Evolutionary conservation across 1,140 invertebrate species (phyloP).

Genomic region (Drosophila kohkoa): DNA sequence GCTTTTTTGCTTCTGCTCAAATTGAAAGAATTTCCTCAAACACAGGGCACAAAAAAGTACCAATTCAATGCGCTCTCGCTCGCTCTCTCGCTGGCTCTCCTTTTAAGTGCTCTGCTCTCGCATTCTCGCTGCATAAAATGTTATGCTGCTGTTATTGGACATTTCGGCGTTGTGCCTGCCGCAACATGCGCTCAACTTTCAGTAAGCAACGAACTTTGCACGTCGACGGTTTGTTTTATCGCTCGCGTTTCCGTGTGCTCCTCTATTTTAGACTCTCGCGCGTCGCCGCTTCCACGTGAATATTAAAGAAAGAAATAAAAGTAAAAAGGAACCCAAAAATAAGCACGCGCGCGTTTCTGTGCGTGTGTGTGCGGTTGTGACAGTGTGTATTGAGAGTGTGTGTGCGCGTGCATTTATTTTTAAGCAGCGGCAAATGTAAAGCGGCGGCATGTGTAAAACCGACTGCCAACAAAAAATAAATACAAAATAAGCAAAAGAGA

Average conservation of each 20-base stretch:
- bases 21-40: slow-evolving; percentile 64
- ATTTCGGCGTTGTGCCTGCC: slow-evolving; percentile 52
- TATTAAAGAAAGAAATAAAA: slow-evolving; percentile 33
- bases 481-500: slow-evolving; percentile 32
- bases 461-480: not conserved
- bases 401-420: slow-evolving; percentile 68
- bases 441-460: slow-evolving; percentile 48
- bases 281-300: slow-evolving; percentile 42
- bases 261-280: not conserved
- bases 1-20: slow-evolving; percentile 55
- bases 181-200: slow-evolving; percentile 66
- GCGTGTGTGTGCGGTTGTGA: slow-evolving; percentile 29
- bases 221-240: slow-evolving; percentile 49
- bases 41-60: slow-evolving; percentile 41
- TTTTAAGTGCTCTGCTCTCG: not conserved
- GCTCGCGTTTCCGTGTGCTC: not conserved
- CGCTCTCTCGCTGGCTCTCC: not conserved
- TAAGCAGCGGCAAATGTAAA: slow-evolving; percentile 73
- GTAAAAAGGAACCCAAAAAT: slow-evolving; percentile 68
- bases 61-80: not conserved
- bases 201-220: slow-evolving; percentile 77
- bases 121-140: slow-evolving; percentile 27
- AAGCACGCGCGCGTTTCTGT: slow-evolving; percentile 51
- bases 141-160: slow-evolving; percentile 21
- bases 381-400: not conserved